Conservation (phyloP, 2,113 vertebrate species). For the Cyanoramphus novaezelandiae region DNA sequence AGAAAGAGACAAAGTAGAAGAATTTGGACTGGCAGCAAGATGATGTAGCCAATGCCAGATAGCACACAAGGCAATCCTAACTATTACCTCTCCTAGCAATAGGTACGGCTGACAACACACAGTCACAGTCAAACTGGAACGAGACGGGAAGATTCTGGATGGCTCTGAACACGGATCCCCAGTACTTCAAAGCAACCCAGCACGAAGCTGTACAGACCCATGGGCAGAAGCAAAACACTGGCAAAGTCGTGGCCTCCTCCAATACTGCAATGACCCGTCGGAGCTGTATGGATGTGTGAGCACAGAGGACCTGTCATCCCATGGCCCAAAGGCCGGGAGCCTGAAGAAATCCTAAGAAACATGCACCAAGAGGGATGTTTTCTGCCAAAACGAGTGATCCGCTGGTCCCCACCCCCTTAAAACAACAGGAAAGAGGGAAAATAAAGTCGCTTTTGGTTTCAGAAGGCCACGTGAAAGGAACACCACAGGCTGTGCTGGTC, state of each 20-base stretch:
- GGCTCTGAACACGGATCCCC: background rate
- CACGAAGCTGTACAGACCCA: background rate
- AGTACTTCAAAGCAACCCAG: background rate
- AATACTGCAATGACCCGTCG: background rate
- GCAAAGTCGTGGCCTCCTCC: background rate
- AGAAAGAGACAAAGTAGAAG: background rate
- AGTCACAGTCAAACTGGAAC: background rate
- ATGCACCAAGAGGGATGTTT: background rate
- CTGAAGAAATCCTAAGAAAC: background rate
- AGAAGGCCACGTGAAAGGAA: background rate
- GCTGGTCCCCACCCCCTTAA: rapidly evolving
- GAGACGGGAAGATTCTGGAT: background rate
- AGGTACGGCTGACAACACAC: background rate
- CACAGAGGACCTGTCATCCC: background rate
- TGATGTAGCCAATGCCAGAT: background rate
- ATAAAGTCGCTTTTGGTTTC: background rate
- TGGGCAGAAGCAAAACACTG: background rate
- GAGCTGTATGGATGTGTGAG: background rate
- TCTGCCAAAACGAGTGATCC: background rate
- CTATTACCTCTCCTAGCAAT: background rate
- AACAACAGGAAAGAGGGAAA: rapidly evolving
- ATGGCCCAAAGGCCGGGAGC: background rate
- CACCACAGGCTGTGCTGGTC: background rate
- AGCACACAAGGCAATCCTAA: constrained; percentile 4
- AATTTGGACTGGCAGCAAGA: constrained; percentile 43